phyloP scores from a whole-genome alignment of 2,113 vertebrate species.

The Zapornia atra region DNA sequence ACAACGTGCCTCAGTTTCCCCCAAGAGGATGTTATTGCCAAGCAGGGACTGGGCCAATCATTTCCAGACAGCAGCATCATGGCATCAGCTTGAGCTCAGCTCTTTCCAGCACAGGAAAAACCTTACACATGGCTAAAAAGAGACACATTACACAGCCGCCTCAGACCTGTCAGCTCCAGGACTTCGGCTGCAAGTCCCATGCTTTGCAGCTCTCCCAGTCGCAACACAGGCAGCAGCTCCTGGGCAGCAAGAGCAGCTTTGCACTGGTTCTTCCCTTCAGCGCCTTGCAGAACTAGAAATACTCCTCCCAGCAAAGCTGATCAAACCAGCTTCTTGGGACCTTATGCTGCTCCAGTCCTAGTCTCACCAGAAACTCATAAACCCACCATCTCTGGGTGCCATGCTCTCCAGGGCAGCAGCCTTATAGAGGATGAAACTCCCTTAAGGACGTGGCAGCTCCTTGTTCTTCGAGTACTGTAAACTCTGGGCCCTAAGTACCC shows the following conservation, averaged over 20 bases:
- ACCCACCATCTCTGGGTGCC: accelerated
- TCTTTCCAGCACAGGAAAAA: neutral
- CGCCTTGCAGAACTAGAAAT: neutral
- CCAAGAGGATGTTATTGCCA: neutral
- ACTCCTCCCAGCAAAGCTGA: neutral
- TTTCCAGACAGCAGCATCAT: neutral
- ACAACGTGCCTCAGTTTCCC: neutral
- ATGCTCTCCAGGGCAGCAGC: neutral
- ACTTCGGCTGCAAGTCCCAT: neutral
- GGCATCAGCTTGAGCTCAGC: accelerated
- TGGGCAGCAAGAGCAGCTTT: neutral
- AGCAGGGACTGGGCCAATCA: accelerated
- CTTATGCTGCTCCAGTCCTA: neutral
- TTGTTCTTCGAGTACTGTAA: neutral
- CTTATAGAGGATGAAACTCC: neutral
- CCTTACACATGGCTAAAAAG: neutral
- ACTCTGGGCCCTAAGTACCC: neutral
- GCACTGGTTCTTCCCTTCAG: neutral
- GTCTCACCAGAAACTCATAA: neutral
- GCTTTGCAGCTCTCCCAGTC: neutral
- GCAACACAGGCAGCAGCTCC: accelerated
- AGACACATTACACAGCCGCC: neutral
- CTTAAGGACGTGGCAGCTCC: neutral
- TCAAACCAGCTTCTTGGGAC: neutral
- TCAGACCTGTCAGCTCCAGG: conserved; percentile 46